Base-by-base conservation (phyloP, 2,113 vertebrate genomes). In the Brachyistius frenatus region DNA sequence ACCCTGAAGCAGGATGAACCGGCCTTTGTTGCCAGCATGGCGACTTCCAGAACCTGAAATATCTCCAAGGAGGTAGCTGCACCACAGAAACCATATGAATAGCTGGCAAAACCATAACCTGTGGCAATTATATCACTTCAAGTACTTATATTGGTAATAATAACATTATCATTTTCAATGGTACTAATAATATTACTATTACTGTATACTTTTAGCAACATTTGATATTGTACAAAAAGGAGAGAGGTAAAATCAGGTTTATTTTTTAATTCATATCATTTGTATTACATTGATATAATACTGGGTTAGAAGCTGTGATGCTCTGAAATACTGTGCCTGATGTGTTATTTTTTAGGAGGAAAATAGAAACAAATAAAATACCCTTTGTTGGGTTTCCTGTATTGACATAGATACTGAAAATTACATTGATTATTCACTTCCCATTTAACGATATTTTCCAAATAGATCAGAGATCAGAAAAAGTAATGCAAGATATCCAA, bases 1-100 rank as follows among this genome's bases (percentile, higher is more conserved):
- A 83, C 90, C 88, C 81, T 76, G 70, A 53, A 86, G 80, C 84
- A 76, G 86, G 84, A 93, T 91, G 86, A 94, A 93, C 66, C 75
- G 87, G 62, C 80, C 91, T 90, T 94, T 93, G 91, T 93, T 92
- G 80, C 47, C 71, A 44, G 64, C 66, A 74, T 78, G 64, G 57
- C 66, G 33, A 66, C 64, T 86, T 68, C 75, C 57, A 84, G 23
- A 80, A 71, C 69, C 85, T 86, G 80, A 79, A 77, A 32, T 47
- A 72, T 63, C 79, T 85, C 72, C 49, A 50, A 60, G 55, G 57
- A 83, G 14, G 44, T 66, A 68, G 62, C 39, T 54, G 31, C 3
- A 71, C 67, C 52, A 16, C 73, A 84, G 47, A 60, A 49, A 66
- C 64, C 14, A 71, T 32, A 54, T 30, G 35, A 72, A 58, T 60